Base-by-base conservation (phyloP, 2,113 vertebrate species). In the Nettapus auritus region DNA sequence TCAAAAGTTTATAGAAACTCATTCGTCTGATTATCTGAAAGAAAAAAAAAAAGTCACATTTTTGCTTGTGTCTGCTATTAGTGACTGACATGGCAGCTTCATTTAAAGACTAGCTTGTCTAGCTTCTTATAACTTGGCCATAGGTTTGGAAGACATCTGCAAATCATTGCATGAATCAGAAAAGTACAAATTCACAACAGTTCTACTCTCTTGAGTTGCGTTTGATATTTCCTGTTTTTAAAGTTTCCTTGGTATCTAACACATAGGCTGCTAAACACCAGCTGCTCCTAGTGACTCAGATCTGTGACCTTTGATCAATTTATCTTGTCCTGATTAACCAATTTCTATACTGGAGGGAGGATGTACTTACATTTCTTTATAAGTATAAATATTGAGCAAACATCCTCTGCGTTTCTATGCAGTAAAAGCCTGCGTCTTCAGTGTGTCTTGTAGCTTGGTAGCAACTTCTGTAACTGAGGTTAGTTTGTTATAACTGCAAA, bases 181-280 rank as follows among this genome's bases (percentile, higher is more conserved):
- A 95, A 97, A 98, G 90, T 95, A 97, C 97, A 98, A 97, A 97
- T 97, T 97, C 96, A 94, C 94, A 96, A 74, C 97, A 97, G 97
- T 96, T 95, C 87, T 89, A 56, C 94, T 98, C 97, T 98, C 97
- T 96, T 50, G 74, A 97, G 95, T 92, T 96, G 96, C 16, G 62
- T 97, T 97, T 98, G 97, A 97, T 97, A 97, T 98, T 98, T 98
- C 98, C 98, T 98, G 98, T 98, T 98, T 98, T 98, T 93, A 97
- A 97, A 94, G 98, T 98, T 98, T 98, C 98, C 98, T 98, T 98
- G 97, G 98, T 98, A 97, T 97, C 97, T 98, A 91, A 92, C 94
- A 98, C 97, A 97, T 91, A 75, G 92, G 59, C 96, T 97, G 78
- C 90, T 97, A 96, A 98, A 98, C 93, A 92, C 97, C 96, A 98